Conservation (phyloP, 1,140 invertebrate genomes). For the Manduca sexta region DNA sequence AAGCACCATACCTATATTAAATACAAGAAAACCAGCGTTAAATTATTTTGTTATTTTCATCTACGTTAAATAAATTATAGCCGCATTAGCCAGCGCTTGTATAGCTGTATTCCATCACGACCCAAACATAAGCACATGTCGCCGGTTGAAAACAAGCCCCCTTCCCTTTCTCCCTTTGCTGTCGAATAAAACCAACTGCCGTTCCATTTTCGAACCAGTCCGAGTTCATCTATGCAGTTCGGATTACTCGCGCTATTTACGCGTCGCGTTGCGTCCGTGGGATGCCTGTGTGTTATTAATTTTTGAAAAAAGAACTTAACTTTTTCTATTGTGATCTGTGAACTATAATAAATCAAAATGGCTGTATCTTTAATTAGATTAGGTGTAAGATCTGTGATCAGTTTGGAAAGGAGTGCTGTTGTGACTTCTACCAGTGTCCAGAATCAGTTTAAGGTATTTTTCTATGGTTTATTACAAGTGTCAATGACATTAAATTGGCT, state of each 20-base stretch:
- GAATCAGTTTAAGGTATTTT: conserved; percentile 41
- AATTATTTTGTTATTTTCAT: too few relatives aligned
- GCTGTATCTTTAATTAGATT: conserved; percentile 49
- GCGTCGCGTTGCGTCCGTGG: background rate
- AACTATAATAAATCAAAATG: conserved; percentile 38
- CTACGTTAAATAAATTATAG: too few relatives aligned
- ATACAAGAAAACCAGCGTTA: too few relatives aligned
- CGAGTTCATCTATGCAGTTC: conserved; percentile 7
- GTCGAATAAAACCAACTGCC: conserved; percentile 40
- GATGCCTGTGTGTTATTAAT: background rate
- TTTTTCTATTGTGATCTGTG: too few relatives aligned
- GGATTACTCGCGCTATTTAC: conserved; percentile 2
- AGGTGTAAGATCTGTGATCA: conserved; percentile 45
- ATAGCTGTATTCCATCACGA: conserved; percentile 6
- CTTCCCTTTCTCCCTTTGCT: conserved; percentile 16
- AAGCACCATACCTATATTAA: too few relatives aligned
- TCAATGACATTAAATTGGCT: conserved; percentile 2
- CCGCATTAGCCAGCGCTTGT: too few relatives aligned
- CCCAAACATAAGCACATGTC: conserved; percentile 29
- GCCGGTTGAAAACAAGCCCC: conserved; percentile 28
- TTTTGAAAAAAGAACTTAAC: too few relatives aligned
- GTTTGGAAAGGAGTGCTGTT: conserved; percentile 50
- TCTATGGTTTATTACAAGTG: conserved; percentile 1
- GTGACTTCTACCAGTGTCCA: conserved; percentile 39
- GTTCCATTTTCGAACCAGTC: conserved; percentile 39